phyloP scores from a whole-genome alignment of 2,113 vertebrate genomes.

The Hemiscyllium ocellatum region DNA sequence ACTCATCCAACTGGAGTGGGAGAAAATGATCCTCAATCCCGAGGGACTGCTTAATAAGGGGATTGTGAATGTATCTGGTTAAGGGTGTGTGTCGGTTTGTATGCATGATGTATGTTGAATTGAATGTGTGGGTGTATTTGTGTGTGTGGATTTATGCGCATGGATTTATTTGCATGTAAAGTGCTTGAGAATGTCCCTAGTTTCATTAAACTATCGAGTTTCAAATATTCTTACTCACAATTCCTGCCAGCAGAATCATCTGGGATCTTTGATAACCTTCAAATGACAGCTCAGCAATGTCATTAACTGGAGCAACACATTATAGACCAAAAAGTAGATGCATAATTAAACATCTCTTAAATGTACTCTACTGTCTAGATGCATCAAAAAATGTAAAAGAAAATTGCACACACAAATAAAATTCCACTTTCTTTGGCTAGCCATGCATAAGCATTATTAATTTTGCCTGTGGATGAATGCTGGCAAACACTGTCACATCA shows the following conservation, averaged over 20 bases:
- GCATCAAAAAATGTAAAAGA: neutral
- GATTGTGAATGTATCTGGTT: neutral
- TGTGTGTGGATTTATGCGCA: neutral
- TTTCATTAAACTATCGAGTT: neutral
- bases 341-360: slow-evolving; percentile 25
- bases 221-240: slow-evolving; percentile 12
- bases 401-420: neutral
- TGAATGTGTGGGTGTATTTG: too few species aligned
- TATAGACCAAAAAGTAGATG: neutral
- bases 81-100: too few species aligned
- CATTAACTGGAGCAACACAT: too few species aligned
- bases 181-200: neutral
- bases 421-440: slow-evolving; percentile 8
- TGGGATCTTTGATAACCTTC: slow-evolving; percentile 3
- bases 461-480: slow-evolving; percentile 32
- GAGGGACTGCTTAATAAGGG: neutral
- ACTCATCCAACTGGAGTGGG: neutral
- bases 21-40: neutral
- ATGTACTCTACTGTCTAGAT: neutral
- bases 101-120: too few species aligned
- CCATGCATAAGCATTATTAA: slow-evolving; percentile 20
- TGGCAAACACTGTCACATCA: slow-evolving; percentile 21
- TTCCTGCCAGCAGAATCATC: slow-evolving; percentile 1
- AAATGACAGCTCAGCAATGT: neutral
- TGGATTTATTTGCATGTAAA: neutral